Evolutionary conservation across 2,888 invertebrate species (phyloP), one percentile per base, ranked within the genome.

Genomic region (Drosophila meridionalis): DNA sequence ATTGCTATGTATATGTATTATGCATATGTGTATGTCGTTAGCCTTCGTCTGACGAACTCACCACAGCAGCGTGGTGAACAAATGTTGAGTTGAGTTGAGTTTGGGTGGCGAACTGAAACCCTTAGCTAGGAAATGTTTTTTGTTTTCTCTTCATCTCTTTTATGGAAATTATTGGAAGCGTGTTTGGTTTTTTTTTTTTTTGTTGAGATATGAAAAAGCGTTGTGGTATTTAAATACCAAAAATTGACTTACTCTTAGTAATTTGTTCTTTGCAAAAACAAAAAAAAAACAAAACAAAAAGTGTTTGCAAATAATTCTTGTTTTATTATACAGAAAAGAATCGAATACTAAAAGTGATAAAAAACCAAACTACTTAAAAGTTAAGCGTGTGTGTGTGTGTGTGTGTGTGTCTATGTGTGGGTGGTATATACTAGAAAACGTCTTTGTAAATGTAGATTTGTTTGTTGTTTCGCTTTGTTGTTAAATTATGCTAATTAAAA

Each of bases 401-500:
- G 60, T 66, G n/a, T 45, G 52, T 34, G 59, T 50, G 63, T 53
- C 50, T 64, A n/a, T 64, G 38, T 26, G 40, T 55, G 56, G 70
- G 28, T 72, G 73, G 63, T 78, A 87, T 84, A 87, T 86, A 86
- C 86, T 86, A 86, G 90, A 85, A 86, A 85, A 90, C 90, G 86
- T 89, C 86, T 87, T 87, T 90, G 86, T 89, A 82, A 89, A 74
- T 74, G 87, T 89, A 84, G 74, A 61, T 69, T 78, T 69, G 34
- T 71, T 78, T 79, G 79, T 79, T 75, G 78, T 76, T 76, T 76
- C 63, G 76, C 71, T 71, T 75, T 69, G 76, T 81, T 78, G 48
- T 69, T 75, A 85, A 86, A 89, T 86, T 86, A 86, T 80, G 80
- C 85, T 86, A 86, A 87, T 89, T 86, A 86, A 89, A 86, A 89